Base-by-base conservation (phyloP, 2,888 invertebrate species). In the Eupithecia subumbrata region DNA sequence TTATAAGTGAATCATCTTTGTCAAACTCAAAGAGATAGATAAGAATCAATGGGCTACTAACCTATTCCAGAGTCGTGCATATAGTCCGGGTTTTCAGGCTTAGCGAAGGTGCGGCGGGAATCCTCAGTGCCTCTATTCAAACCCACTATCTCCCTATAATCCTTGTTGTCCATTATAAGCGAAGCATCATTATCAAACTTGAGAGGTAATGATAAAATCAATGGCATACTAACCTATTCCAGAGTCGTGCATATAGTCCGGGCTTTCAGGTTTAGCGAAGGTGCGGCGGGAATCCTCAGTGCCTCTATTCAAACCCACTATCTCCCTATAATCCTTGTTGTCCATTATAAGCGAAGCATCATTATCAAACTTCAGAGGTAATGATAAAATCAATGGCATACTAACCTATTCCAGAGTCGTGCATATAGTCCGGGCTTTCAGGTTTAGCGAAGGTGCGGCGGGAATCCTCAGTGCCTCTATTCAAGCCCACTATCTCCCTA, bases 331-430 rank as follows among this genome's bases (percentile, higher is more conserved):
- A 78, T 95, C 95, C 83, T 93, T 93, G 74, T 93, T 93, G 81
- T 94, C 95, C 89, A 93, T 90, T 64, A 96, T 95, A 43, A 94
- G 88, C 0, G 95, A 37, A 37, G 37, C 43, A 14, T 1, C 95
- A 83, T 95, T 96, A 82, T 96, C 96, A 84, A 96, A 96, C 85
- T n/a, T 95, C 96, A 95, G 64, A 95, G 88, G 34, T 2, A 5
- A 63, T 48, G n/a, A n/a, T n/a, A 22, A 11, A 22, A 2, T 9
- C 52, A 60, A 60, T n/a, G 7, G 37, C n/a, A 30, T 3, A 30
- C 30, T 30, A 30, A 30, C 30, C 30, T 30, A 30, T 30, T 30
- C 30, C 30, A 30, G 30, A 37, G 37, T 37, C 37, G 37, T 37
- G 37, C 37, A 37, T 37, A 37, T 37, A 37, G 37, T 37, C 37